phyloP scores from a whole-genome alignment of 2,797 vertebrate genomes.

The Poecilia velifera region DNA sequence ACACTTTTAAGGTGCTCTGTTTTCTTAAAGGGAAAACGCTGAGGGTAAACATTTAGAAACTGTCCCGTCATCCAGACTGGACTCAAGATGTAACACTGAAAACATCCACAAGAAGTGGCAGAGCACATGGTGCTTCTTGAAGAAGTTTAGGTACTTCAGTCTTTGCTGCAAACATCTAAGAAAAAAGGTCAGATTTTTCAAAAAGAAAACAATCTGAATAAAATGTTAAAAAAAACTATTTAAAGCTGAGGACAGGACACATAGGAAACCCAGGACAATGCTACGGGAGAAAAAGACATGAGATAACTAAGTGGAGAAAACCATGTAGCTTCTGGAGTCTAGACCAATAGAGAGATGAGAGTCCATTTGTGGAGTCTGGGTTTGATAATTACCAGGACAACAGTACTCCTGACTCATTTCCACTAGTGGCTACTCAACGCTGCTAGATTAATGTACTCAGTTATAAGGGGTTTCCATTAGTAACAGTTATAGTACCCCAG shows the following conservation, averaged over 20 bases:
- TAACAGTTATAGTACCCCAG: neutral
- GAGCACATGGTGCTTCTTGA: neutral
- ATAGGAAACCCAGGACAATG: neutral
- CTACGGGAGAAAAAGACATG: neutral
- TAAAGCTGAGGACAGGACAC: neutral
- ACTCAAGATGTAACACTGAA: neutral
- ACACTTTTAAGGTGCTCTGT: neutral
- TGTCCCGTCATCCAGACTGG: neutral
- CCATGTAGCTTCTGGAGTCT: neutral
- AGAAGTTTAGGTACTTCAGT: neutral
- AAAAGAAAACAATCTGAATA: no score
- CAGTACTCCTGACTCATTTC: neutral
- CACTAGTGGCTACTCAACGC: neutral
- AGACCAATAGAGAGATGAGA: neutral
- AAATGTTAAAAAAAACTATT: neutral
- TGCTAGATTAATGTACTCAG: neutral
- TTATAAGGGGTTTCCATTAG: neutral
- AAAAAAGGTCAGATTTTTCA: neutral
- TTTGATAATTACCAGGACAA: neutral
- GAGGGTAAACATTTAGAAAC: neutral
- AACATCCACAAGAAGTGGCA: neutral
- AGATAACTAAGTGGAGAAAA: neutral
- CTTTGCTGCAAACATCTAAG: neutral
- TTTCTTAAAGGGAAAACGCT: neutral
- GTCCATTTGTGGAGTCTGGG: neutral